A percentile compares a stretch with the other conserved stretches of the same genome.
These are phyloP conservation scores for Drosophila silvestris DNA, from an alignment of 2,888 invertebrate genomes.

Conservation along the genomic window DNA sequence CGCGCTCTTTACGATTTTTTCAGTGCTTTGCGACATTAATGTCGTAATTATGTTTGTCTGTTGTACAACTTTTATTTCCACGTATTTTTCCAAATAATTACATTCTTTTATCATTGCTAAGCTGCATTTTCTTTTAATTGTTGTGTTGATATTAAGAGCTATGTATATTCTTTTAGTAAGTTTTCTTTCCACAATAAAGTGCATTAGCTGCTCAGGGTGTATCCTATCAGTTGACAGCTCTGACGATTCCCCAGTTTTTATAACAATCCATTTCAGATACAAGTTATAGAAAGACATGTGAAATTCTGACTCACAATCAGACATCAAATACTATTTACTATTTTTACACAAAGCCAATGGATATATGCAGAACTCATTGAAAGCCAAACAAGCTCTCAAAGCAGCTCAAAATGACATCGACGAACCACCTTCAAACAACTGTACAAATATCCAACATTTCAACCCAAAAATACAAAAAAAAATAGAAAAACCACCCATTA, in stretches of 20 bases:
- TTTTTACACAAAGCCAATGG: slow-evolving; percentile 14
- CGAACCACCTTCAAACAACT: slow-evolving; percentile 54
- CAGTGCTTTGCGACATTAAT: slow-evolving; percentile 41
- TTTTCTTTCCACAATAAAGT: neutral
- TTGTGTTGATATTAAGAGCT: slow-evolving; percentile 1
- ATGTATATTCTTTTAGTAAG: neutral
- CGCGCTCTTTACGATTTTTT: slow-evolving; percentile 38
- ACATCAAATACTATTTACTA: neutral
- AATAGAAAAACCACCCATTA: slow-evolving; percentile 28
- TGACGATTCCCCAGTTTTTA: slow-evolving; percentile 18
- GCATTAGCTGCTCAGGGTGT: neutral
- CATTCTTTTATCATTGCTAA: slow-evolving; percentile 40
- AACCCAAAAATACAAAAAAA: slow-evolving; percentile 49
- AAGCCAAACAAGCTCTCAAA: slow-evolving; percentile 25
- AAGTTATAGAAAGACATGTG: slow-evolving; percentile 2
- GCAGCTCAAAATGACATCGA: slow-evolving; percentile 10
- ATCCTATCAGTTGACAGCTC: slow-evolving; percentile 26
- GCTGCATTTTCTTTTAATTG: slow-evolving; percentile 37
- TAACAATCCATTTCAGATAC: slow-evolving; percentile 10
- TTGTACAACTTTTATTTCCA: slow-evolving; percentile 46
- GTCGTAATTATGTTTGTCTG: slow-evolving; percentile 61
- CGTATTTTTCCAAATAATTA: slow-evolving; percentile 57
- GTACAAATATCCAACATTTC: slow-evolving; percentile 58
- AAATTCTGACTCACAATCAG: slow-evolving; percentile 22
- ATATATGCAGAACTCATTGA: slow-evolving; percentile 10